phyloP scores from a whole-genome alignment of 1,140 invertebrate genomes.

The Trachelipus rathkii region DNA sequence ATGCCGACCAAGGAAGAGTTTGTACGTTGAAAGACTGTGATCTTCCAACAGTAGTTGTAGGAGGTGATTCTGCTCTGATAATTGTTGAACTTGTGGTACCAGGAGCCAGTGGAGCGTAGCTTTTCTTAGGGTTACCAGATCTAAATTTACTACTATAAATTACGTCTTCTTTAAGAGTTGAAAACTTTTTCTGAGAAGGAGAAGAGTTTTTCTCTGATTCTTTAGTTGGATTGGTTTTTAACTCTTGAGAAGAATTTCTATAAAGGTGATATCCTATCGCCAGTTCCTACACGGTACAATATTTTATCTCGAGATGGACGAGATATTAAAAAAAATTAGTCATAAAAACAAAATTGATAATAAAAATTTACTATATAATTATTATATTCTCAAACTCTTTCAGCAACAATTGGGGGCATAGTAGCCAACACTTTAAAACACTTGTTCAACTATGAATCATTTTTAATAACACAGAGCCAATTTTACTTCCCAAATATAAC shows the following conservation, averaged over 20 bases:
- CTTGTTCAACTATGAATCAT: no score
- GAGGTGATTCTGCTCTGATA: not conserved
- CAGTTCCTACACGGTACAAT: no score
- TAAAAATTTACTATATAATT: no score
- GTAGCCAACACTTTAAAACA: no score
- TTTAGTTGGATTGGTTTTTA: not conserved
- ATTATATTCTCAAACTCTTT: no score
- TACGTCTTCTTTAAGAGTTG: conserved; percentile 14
- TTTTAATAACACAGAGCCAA: no score
- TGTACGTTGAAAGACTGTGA: conserved; percentile 40
- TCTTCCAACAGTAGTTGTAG: conserved; percentile 29
- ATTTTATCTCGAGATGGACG: no score
- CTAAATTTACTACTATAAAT: conserved; percentile 33
- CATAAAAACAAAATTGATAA: no score
- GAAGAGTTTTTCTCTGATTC: conserved; percentile 13
- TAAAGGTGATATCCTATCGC: no score
- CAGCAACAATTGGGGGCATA: no score
- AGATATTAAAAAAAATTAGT: no score
- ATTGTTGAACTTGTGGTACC: conserved; percentile 13
- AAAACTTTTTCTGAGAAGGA: not conserved
- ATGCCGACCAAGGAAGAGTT: conserved; percentile 26
- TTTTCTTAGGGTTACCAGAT: conserved; percentile 29
- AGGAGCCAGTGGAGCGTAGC: conserved; percentile 9
- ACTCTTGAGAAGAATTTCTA: conserved; percentile 13
- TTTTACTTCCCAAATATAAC: no score